Conservation (phyloP, 2,888 invertebrate species). For the Eupithecia vulgata region DNA sequence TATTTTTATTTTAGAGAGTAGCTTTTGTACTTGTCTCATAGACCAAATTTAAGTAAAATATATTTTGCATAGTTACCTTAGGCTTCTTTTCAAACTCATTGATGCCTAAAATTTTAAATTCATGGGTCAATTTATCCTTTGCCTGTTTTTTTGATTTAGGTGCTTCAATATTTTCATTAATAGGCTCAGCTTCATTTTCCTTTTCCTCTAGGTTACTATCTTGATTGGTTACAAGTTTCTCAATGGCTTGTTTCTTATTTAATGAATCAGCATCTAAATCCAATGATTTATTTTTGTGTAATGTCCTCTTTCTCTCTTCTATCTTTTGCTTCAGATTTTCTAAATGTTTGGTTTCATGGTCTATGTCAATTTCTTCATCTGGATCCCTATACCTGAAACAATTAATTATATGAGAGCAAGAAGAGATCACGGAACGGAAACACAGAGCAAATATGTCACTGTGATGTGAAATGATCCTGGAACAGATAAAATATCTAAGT, state of each 20-base stretch:
- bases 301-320: slow-evolving; percentile 79
- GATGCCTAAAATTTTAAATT: slow-evolving; percentile 88
- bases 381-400: slow-evolving; percentile 75
- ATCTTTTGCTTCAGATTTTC: slow-evolving; percentile 85
- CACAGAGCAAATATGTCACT: not conserved
- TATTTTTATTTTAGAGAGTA: not conserved
- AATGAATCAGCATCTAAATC: slow-evolving; percentile 51
- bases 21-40: not conserved
- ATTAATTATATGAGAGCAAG: not conserved
- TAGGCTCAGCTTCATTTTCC: slow-evolving; percentile 44
- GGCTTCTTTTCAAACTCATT: slow-evolving; percentile 83
- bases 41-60: not conserved
- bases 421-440: not conserved
- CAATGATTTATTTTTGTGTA: slow-evolving; percentile 54
- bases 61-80: slow-evolving; percentile 65
- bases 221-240: slow-evolving; percentile 29
- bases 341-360: slow-evolving; percentile 83
- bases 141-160: slow-evolving; percentile 36
- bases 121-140: slow-evolving; percentile 49
- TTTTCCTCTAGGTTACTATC: slow-evolving; percentile 50
- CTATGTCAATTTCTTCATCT: slow-evolving; percentile 64
- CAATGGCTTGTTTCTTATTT: slow-evolving; percentile 43
- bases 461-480: not conserved
- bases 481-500: not conserved
- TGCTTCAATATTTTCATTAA: slow-evolving; percentile 30